phyloP scores from a whole-genome alignment of 2,113 vertebrate species.

The Pitta sordida region DNA sequence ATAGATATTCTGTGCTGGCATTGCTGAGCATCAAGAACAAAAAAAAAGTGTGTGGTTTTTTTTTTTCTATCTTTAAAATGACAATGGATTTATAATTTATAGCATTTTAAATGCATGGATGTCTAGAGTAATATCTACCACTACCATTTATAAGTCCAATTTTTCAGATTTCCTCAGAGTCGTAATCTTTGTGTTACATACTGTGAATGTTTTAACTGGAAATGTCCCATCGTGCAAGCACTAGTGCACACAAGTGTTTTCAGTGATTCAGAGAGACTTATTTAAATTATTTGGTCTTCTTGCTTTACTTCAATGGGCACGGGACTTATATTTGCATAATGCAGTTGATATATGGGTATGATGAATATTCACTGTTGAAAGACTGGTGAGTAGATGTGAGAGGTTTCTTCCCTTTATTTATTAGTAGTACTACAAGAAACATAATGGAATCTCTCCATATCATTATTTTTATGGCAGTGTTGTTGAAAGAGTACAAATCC shows the following conservation, averaged over 20 bases:
- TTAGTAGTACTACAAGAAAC: neutral
- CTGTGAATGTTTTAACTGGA: neutral
- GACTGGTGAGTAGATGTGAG: neutral
- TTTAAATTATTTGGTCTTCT: neutral
- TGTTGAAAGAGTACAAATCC: slow-evolving; percentile 25
- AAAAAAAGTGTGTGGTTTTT: no score
- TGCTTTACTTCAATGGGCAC: neutral
- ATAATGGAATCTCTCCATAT: neutral
- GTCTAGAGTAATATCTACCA: neutral
- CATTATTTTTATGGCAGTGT: slow-evolving; percentile 1
- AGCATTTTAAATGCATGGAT: neutral
- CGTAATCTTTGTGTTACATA: neutral
- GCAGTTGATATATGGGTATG: neutral
- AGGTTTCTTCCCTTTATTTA: neutral
- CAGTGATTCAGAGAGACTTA: neutral
- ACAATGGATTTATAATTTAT: neutral
- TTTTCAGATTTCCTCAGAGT: neutral
- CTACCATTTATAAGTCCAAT: neutral
- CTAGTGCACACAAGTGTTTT: neutral
- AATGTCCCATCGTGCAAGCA: neutral
- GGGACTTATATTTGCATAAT: neutral
- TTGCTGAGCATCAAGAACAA: neutral
- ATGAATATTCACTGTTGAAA: neutral
- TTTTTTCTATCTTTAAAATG: neutral
- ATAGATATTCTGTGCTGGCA: neutral